Evolutionary conservation across 2,113 vertebrate genomes (phyloP), one percentile per base, ranked within the genome.

Genomic region (Macaca fascicularis): DNA sequence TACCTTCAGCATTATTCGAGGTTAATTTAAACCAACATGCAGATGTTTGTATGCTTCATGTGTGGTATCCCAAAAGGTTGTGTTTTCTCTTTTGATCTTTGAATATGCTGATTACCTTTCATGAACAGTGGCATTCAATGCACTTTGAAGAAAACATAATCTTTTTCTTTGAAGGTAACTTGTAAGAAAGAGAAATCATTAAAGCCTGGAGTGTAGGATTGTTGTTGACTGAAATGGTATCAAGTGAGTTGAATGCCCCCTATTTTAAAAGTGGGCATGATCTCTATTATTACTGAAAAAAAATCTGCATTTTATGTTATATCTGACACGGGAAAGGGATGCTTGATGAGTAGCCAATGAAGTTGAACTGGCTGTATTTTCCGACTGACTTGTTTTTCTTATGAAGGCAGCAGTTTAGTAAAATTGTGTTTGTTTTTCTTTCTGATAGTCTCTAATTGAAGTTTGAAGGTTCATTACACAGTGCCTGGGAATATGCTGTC

Each of bases 361-460:
- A 92, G 92, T 92, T 97, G 92, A 97, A 97, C 83, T 96, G 95
- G 74, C 57, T 70, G 38, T 93, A 84, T 97, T 97, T 98, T 97
- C 96, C 95, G 95, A 50, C 75, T 95, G 92, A 96, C 88, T 97
- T 95, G 76, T 86, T 97, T 98, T 97, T 93, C 94, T 95, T 92
- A 84, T 3, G 8, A 93, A 97, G 70, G 90, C n/a, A 83, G 84
- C 74, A 76, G 94, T 94, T 92, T 86, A 84, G 94, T 90, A 92
- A 97, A 97, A 97, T 97, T 96, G 91, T 95, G 87, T 96, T 95
- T 97, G 93, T 97, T 97, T 97, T 97, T 96, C 96, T 96, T 97
- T 97, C 93, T 97, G 95, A 96, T 95, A 84, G 94, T 91, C 97
- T 97, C 96, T 98, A 98, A 98, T 97, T 98, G 97, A 97, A 97